A percentile compares a stretch with the other conserved stretches of the same genome.
These are phyloP conservation scores for Tetragnatha versicolor DNA, from an alignment of 1,140 invertebrate genomes.

Conservation along the genomic window DNA sequence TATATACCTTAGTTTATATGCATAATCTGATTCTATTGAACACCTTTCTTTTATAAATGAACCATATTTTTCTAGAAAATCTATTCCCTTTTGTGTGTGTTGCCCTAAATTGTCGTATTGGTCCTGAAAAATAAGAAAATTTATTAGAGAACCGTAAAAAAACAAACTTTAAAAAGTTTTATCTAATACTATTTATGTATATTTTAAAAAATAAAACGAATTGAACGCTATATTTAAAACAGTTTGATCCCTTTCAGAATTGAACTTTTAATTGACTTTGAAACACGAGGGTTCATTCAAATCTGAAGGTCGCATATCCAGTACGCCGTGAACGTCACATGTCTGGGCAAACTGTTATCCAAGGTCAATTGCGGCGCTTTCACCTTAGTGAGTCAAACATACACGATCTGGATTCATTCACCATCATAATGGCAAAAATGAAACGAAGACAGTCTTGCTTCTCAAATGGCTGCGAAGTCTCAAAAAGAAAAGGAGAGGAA, in stretches of 20 bases:
- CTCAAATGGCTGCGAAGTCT: too few species aligned
- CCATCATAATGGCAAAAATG: too few species aligned
- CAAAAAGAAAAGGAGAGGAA: too few species aligned
- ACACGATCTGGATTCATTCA: too few species aligned
- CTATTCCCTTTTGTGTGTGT: constrained; percentile 96
- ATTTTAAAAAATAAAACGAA: not conserved
- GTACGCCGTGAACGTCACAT: too few species aligned
- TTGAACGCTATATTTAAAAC: not conserved
- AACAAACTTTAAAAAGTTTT: not conserved
- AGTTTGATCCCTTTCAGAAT: not conserved
- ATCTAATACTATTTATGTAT: not conserved
- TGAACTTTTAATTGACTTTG: not conserved
- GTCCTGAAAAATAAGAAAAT: constrained; percentile 71
- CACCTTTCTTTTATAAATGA: constrained; percentile 93
- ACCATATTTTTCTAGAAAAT: constrained; percentile 94
- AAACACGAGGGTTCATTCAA: not conserved
- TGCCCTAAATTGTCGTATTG: constrained; percentile 94
- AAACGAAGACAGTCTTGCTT: too few species aligned
- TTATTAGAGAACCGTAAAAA: too few species aligned
- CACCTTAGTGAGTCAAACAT: too few species aligned
- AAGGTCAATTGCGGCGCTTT: too few species aligned
- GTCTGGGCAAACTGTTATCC: too few species aligned
- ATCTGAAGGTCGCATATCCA: not conserved
- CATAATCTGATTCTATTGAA: constrained; percentile 95
- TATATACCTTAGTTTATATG: constrained; percentile 77